phyloP scores from a whole-genome alignment of 2,113 vertebrate species.

The Mesocricetus auratus region DNA sequence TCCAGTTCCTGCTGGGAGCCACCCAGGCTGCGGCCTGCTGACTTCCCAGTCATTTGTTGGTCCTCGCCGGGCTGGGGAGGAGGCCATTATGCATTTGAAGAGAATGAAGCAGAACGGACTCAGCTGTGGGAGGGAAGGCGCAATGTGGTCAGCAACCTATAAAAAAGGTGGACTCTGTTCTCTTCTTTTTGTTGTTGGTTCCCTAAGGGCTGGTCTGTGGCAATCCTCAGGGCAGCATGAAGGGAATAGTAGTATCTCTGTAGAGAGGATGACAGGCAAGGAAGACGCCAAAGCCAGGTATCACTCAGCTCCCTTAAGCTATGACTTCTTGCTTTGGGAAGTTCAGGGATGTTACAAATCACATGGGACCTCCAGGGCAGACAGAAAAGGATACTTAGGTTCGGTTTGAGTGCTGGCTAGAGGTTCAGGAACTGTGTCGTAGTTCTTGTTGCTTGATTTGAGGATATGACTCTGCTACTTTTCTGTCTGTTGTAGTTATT shows the following conservation, averaged over 20 bases:
- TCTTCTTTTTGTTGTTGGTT: constrained; percentile 6
- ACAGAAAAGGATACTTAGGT: not conserved
- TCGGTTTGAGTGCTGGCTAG: not conserved
- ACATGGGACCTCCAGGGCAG: not conserved
- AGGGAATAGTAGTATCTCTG: not conserved
- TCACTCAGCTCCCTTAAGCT: not conserved
- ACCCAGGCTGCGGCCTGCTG: constrained; percentile 80
- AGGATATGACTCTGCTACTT: not conserved
- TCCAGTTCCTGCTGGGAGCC: constrained; percentile 86
- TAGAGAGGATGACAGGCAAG: not conserved
- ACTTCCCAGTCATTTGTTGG: not conserved
- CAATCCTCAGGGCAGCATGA: not conserved
- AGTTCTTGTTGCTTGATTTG: not conserved
- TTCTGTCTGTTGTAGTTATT: not conserved
- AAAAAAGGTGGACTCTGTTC: constrained; percentile 56
- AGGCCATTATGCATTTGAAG: constrained; percentile 54
- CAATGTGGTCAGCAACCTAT: constrained; percentile 78
- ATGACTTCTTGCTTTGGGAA: not conserved
- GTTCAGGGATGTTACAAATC: not conserved
- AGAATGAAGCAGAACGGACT: constrained; percentile 29
- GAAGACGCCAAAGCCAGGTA: not conserved
- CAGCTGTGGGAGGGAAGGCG: constrained; percentile 36
- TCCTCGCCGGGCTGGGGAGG: constrained; percentile 9
- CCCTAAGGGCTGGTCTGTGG: not conserved
- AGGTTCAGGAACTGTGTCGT: not conserved